Evolutionary conservation across 2,888 invertebrate species (phyloP), one percentile per base, ranked within the genome.

Genomic region (Corythucha ciliata): DNA sequence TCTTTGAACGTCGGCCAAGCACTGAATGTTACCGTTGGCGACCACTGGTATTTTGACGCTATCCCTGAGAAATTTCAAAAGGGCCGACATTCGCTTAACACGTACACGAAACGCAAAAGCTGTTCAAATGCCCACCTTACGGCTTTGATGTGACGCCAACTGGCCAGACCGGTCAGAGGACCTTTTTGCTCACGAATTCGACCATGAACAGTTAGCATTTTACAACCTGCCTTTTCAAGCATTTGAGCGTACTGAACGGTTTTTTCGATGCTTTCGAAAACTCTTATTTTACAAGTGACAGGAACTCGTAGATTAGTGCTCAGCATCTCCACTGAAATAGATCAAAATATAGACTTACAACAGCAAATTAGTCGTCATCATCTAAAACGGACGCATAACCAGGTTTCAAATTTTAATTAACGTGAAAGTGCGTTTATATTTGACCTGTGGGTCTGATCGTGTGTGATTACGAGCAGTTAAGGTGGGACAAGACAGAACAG

Each of bases 21-120:
- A 86, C 68, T 96, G 91, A 60, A 98, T 90, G 66, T 98, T 98
- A 14, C 98, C 97, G 73, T 98, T 98, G 22, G 96, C 93, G 67
- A 97, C 81, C 64, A 98, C 88, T 12, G 98, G 97, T 63, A 98
- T 83, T 56, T 78, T 80, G 21, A 97, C 79, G 53, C 81, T 80
- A 60, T 88, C 77, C 63, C 90, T 91, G 65, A 53, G 72, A 70
- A 58, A 6, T 22, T 29, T 29, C n/a, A 29, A 29, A 29, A 29
- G 8, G 29, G n/a, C 29, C 8, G 29, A 29, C n/a, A 10, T 29
- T 29, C 8, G n/a, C 8, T 8, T 8, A 8, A 29, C n/a, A 10
- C 8, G 8, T 29, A n/a, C 29, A 10, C 8, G 29, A 8, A 29
- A 8, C 29, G 8, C 8, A 10, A 29, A 29, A n/a, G 29, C n/a